Conservation (phyloP, 2,888 invertebrate species). For the Drosophila maculinotata region DNA sequence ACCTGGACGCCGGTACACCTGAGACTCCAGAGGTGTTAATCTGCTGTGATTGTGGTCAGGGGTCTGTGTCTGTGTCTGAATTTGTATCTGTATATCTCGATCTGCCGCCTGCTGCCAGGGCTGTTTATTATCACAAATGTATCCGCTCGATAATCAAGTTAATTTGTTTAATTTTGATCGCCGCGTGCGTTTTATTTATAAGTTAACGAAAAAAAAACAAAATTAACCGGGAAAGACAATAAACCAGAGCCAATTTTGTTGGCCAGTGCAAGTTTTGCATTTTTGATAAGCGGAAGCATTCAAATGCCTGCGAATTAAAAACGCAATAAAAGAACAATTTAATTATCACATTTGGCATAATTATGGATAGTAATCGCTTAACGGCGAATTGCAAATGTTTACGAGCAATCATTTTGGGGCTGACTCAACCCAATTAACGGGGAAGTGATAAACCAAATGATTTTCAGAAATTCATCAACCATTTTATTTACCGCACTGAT, state of each 20-base stretch:
- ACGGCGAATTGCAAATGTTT: conserved; percentile 33
- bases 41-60: conserved; percentile 28
- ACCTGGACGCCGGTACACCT: conserved; percentile 32
- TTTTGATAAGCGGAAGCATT: conserved; percentile 73
- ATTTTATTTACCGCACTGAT: background rate
- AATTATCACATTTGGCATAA: conserved; percentile 70
- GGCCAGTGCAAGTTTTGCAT: conserved; percentile 54
- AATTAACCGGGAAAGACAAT: conserved; percentile 29
- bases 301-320: conserved; percentile 23
- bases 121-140: conserved; percentile 46
- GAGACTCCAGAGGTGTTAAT: conserved; percentile 67
- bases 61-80: conserved; percentile 1
- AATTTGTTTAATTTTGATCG: conserved; percentile 69
- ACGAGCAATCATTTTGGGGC: conserved; percentile 11
- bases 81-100: too few relatives aligned
- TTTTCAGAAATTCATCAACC: background rate
- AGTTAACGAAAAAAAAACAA: conserved; percentile 22
- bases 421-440: conserved; percentile 18
- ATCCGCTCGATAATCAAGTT: conserved; percentile 72
- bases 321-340: conserved; percentile 35
- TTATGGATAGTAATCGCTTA: conserved; percentile 63
- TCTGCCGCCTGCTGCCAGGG: conserved; percentile 1
- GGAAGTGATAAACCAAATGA: conserved; percentile 23
- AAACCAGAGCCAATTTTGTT: conserved; percentile 9
- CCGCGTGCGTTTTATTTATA: conserved; percentile 74